Conservation (phyloP, 2,888 invertebrate genomes). For the Cheiracanthium punctorium region DNA sequence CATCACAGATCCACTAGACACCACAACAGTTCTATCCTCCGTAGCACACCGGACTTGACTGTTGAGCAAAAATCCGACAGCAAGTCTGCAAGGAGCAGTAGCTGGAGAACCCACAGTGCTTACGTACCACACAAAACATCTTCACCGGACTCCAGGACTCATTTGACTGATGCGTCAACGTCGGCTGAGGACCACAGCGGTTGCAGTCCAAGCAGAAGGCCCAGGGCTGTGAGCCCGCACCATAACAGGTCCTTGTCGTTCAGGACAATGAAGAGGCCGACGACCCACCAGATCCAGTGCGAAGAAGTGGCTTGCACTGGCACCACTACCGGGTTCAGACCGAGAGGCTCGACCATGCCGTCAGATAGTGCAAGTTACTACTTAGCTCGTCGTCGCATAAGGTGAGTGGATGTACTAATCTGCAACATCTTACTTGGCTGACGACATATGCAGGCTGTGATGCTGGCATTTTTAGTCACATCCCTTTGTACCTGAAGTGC, state of each 20-base stretch:
- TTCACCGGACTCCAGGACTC: background rate
- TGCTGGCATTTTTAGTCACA: too few species aligned
- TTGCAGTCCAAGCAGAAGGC: constrained; percentile 19
- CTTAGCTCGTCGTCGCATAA: background rate
- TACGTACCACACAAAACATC: background rate
- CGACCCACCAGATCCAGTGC: constrained; percentile 51
- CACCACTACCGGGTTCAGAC: constrained; percentile 35
- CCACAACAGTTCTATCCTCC: background rate
- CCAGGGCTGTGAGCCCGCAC: constrained; percentile 47
- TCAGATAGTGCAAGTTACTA: constrained; percentile 40
- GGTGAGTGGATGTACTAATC: background rate
- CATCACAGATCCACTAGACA: background rate
- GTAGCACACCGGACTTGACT: background rate
- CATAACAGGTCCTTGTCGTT: constrained; percentile 60
- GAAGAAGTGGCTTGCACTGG: constrained; percentile 24
- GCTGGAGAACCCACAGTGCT: background rate
- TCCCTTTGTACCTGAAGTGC: too few species aligned
- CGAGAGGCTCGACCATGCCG: constrained; percentile 69
- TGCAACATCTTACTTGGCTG: too few species aligned
- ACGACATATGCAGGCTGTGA: too few species aligned
- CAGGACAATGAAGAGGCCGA: constrained; percentile 62
- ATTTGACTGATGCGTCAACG: constrained; percentile 3
- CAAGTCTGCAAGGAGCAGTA: background rate
- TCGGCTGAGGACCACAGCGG: constrained; percentile 34
- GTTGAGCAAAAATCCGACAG: background rate